Conservation (phyloP, 2,113 vertebrate species). For the Embiotoca jacksoni region DNA sequence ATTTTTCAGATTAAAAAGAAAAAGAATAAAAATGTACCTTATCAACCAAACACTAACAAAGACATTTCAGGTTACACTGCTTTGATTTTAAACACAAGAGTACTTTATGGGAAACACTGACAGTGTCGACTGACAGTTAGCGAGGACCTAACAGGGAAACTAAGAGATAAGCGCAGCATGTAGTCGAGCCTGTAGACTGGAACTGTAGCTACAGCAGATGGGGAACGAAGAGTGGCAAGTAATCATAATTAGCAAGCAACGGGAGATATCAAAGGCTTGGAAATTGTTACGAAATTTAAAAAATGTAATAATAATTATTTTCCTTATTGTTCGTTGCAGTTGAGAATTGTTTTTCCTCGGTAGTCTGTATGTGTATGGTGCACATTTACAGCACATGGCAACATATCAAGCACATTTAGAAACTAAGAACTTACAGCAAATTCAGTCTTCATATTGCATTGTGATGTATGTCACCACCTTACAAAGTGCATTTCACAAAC, state of each 20-base stretch:
- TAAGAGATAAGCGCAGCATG: slow-evolving; percentile 30
- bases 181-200: slow-evolving; percentile 1
- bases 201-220: neutral
- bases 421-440: too few species aligned
- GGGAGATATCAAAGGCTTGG: slow-evolving; percentile 16
- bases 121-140: neutral
- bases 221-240: neutral
- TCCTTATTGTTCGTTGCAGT: neutral
- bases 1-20: neutral
- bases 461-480: too few species aligned
- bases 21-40: neutral
- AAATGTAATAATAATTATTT: neutral
- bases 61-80: neutral
- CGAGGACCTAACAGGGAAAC: neutral
- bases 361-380: too few species aligned
- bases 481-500: too few species aligned
- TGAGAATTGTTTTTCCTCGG: neutral
- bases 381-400: too few species aligned
- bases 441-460: too few species aligned
- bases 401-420: too few species aligned
- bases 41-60: slow-evolving; percentile 8
- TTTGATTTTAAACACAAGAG: slow-evolving; percentile 36
- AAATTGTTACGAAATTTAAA: neutral
- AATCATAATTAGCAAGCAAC: neutral
- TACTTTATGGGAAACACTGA: slow-evolving; percentile 35